Evolutionary conservation across 2,888 invertebrate species (phyloP).

Genomic region (Venustoraphidia nigricollis): DNA sequence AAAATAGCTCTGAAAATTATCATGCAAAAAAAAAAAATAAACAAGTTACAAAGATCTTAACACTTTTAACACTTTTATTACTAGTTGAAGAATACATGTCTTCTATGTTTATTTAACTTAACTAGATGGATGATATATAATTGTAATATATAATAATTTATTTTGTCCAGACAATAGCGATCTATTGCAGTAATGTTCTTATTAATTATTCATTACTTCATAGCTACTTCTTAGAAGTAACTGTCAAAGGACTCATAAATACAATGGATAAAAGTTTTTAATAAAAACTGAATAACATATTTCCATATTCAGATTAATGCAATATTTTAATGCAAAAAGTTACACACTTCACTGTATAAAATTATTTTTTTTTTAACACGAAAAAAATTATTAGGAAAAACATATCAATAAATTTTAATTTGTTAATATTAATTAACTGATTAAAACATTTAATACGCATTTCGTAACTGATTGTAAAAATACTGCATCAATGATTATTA

Average conservation of each 20-base stretch:
- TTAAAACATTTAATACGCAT: too few relatives aligned
- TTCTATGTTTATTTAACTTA: constrained; percentile 5
- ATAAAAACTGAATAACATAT: too few relatives aligned
- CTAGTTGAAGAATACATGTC: constrained; percentile 7
- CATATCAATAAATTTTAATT: too few relatives aligned
- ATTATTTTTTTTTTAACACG: too few relatives aligned
- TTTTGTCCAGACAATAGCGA: constrained; percentile 3
- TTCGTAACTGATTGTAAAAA: too few relatives aligned
- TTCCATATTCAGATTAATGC: too few relatives aligned
- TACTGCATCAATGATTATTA: too few relatives aligned
- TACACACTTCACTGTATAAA: too few relatives aligned
- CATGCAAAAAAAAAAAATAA: constrained; percentile 1
- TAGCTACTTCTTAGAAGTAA: constrained; percentile 2
- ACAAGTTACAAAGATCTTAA: constrained; percentile 3
- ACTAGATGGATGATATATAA: constrained; percentile 2
- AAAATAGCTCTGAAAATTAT: background rate
- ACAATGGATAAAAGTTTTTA: too few relatives aligned
- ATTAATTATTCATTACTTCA: background rate
- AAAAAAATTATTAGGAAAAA: too few relatives aligned
- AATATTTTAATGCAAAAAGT: too few relatives aligned
- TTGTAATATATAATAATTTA: background rate
- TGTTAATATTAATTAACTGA: too few relatives aligned
- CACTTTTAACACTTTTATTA: constrained; percentile 8
- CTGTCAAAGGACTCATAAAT: background rate
- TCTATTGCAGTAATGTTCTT: background rate